phyloP scores from a whole-genome alignment of 2,888 invertebrate species.

The Spicauda simplicius region DNA sequence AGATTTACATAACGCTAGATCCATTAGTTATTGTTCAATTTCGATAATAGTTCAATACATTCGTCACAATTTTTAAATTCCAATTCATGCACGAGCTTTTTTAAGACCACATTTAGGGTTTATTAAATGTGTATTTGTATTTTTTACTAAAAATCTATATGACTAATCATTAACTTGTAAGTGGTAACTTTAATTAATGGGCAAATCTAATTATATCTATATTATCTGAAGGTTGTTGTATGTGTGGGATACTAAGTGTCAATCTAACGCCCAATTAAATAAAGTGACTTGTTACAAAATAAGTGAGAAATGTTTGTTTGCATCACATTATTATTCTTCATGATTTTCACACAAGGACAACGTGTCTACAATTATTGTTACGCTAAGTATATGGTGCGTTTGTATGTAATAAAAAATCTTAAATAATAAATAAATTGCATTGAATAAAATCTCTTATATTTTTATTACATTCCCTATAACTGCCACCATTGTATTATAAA shows the following conservation, averaged over 20 bases:
- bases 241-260: not conserved
- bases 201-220: not conserved
- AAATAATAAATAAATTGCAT: slow-evolving; percentile 78
- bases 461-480: not conserved
- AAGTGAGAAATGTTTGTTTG: slow-evolving; percentile 8
- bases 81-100: slow-evolving; percentile 46
- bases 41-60: slow-evolving; percentile 39
- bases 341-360: slow-evolving; percentile 21
- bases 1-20: slow-evolving; percentile 18
- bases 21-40: slow-evolving; percentile 43
- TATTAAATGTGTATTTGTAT: slow-evolving; percentile 35
- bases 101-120: slow-evolving; percentile 27
- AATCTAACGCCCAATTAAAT: not conserved
- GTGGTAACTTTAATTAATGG: slow-evolving; percentile 25
- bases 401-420: slow-evolving; percentile 76
- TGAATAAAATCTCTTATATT: slow-evolving; percentile 53
- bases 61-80: slow-evolving; percentile 35
- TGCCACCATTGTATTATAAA: not conserved
- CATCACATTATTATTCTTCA: slow-evolving; percentile 18
- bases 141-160: slow-evolving; percentile 28
- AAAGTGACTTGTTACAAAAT: slow-evolving; percentile 10
- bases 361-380: slow-evolving; percentile 53
- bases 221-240: not conserved
- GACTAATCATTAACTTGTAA: slow-evolving; percentile 13
- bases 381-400: slow-evolving; percentile 83